phyloP scores from a whole-genome alignment of 2,888 invertebrate species.

The Glyphotaelius pellucidus region DNA sequence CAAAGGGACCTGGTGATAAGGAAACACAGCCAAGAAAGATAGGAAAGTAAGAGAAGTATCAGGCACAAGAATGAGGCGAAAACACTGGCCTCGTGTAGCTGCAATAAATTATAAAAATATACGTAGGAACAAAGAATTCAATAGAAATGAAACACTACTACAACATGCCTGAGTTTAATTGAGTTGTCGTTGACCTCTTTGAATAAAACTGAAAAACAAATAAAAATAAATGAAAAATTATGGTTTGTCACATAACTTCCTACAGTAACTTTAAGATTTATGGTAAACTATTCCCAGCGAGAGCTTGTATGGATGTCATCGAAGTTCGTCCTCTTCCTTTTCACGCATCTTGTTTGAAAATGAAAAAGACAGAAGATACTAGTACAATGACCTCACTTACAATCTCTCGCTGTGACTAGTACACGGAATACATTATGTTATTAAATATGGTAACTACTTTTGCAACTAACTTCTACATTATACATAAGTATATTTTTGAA shows the following conservation, averaged over 20 bases:
- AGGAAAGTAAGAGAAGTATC: not conserved
- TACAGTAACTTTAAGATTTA: not conserved
- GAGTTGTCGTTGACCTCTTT: conserved; percentile 2
- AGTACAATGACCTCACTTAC: too few relatives aligned
- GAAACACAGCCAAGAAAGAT: not conserved
- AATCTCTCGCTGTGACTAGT: too few relatives aligned
- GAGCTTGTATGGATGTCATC: too few relatives aligned
- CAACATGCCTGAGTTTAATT: not conserved
- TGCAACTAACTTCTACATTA: not conserved
- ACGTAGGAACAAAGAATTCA: not conserved
- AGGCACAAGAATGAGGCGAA: not conserved
- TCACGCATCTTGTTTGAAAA: too few relatives aligned
- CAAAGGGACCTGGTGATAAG: not conserved
- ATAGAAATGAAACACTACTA: not conserved
- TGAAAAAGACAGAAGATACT: too few relatives aligned
- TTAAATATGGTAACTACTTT: not conserved
- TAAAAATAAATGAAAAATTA: conserved; percentile 27
- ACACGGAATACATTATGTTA: not conserved
- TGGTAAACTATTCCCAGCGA: too few relatives aligned
- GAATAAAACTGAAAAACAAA: conserved; percentile 60
- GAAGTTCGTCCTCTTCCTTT: too few relatives aligned
- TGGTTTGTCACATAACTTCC: not conserved
- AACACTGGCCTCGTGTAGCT: not conserved
- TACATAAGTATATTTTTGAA: not conserved
- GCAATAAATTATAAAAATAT: not conserved